Evolutionary conservation across 1,140 invertebrate genomes (phyloP).

Genomic region (Saccostrea echinata): DNA sequence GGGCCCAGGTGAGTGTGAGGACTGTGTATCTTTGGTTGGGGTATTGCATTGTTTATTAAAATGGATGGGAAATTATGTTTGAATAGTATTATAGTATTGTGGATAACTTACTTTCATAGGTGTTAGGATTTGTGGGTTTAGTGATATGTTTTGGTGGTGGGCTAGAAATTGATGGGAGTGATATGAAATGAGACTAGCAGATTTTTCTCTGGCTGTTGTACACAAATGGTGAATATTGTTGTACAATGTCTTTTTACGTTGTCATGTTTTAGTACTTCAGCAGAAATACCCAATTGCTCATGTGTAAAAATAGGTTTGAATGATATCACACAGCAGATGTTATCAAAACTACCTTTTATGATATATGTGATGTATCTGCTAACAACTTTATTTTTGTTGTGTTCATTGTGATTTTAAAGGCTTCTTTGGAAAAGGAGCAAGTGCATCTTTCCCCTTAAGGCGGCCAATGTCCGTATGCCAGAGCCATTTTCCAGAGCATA

Average conservation of each 20-base stretch:
- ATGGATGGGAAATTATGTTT: background rate
- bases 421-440: conserved; percentile 25
- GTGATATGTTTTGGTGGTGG: background rate
- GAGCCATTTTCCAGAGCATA: conserved; percentile 21
- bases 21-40: background rate
- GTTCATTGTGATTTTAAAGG: conserved; percentile 27
- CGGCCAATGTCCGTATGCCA: background rate
- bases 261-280: background rate
- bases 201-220: background rate
- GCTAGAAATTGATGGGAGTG: background rate
- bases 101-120: too few species aligned
- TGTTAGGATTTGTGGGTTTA: background rate
- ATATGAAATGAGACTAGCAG: background rate
- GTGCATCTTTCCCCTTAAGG: conserved; percentile 15
- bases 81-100: background rate
- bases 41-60: background rate
- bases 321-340: too few species aligned
- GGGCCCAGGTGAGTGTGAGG: conserved; percentile 67
- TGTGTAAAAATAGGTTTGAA: too few species aligned
- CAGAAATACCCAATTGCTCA: background rate
- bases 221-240: background rate
- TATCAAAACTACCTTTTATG: too few species aligned
- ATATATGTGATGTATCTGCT: background rate
- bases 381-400: background rate
- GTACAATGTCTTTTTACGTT: background rate